Conservation (phyloP, 1,140 invertebrate species). For the Nephila pilipes region DNA sequence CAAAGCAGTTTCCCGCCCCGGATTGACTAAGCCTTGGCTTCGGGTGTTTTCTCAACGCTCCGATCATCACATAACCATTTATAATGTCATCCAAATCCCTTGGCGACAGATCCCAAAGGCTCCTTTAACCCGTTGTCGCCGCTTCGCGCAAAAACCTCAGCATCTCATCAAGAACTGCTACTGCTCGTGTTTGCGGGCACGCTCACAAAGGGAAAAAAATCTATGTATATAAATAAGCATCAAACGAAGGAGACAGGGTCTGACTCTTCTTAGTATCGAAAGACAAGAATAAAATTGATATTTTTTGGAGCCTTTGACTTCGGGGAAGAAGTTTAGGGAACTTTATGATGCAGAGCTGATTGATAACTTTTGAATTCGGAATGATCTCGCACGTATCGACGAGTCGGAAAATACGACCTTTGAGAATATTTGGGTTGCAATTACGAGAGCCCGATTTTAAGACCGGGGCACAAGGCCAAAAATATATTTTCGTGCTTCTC, state of each 20-base stretch:
- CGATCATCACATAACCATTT: slow-evolving; percentile 72
- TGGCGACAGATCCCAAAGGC: slow-evolving; percentile 26
- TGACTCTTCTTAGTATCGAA: slow-evolving; percentile 40
- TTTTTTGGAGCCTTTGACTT: slow-evolving; percentile 68
- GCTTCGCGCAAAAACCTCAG: slow-evolving; percentile 13
- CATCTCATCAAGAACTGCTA: slow-evolving; percentile 42
- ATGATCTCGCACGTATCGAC: slow-evolving; percentile 42
- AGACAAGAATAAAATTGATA: slow-evolving; percentile 72
- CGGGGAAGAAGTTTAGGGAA: slow-evolving; percentile 44
- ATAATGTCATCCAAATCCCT: slow-evolving; percentile 71
- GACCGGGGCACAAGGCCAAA: neutral
- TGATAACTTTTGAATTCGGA: slow-evolving; percentile 70
- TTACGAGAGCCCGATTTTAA: slow-evolving; percentile 24
- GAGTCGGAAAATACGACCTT: slow-evolving; percentile 30
- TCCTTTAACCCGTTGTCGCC: slow-evolving; percentile 63
- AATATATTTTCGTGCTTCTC: neutral
- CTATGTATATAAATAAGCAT: slow-evolving; percentile 57
- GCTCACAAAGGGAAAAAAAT: neutral
- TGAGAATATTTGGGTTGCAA: slow-evolving; percentile 19
- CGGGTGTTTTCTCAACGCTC: slow-evolving; percentile 28
- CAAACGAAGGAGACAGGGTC: slow-evolving; percentile 29
- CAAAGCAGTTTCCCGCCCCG: slow-evolving; percentile 52
- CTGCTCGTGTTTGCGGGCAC: neutral
- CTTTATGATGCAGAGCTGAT: slow-evolving; percentile 47
- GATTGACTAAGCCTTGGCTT: slow-evolving; percentile 57